Conservation (phyloP, 2,797 vertebrate genomes). For the Diglossa cyanea region DNA sequence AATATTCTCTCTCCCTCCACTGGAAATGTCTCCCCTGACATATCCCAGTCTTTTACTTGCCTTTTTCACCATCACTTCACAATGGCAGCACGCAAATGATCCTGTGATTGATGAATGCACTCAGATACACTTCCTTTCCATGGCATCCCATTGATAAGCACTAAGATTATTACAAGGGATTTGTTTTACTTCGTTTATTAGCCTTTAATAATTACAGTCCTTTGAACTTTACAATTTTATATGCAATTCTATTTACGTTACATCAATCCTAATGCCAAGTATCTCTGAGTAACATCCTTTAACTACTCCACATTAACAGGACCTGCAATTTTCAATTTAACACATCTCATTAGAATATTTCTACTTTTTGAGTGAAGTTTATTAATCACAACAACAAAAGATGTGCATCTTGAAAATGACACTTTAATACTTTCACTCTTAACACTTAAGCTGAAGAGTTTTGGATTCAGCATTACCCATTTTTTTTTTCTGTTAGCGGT, state of each 20-base stretch:
- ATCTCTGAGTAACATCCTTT: background rate
- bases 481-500: background rate
- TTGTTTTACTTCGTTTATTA: background rate
- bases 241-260: background rate
- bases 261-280: background rate
- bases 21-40: constrained; percentile 35
- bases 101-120: constrained; percentile 18
- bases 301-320: background rate
- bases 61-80: constrained; percentile 17
- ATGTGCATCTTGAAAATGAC: background rate
- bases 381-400: background rate
- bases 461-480: background rate
- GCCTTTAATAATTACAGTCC: background rate
- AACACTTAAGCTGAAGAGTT: background rate
- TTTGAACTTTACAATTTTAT: background rate
- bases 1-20: constrained; percentile 34
- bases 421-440: background rate
- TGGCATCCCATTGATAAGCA: background rate
- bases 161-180: background rate
- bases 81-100: constrained; percentile 37
- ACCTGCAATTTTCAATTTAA: background rate
- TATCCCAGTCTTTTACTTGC: background rate
- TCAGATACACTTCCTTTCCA: constrained; percentile 36
- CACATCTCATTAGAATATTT: background rate
- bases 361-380: background rate